These are phyloP conservation scores for Mesitornis unicolor DNA, from an alignment of 2,113 vertebrate species.

Conservation along the genomic window DNA sequence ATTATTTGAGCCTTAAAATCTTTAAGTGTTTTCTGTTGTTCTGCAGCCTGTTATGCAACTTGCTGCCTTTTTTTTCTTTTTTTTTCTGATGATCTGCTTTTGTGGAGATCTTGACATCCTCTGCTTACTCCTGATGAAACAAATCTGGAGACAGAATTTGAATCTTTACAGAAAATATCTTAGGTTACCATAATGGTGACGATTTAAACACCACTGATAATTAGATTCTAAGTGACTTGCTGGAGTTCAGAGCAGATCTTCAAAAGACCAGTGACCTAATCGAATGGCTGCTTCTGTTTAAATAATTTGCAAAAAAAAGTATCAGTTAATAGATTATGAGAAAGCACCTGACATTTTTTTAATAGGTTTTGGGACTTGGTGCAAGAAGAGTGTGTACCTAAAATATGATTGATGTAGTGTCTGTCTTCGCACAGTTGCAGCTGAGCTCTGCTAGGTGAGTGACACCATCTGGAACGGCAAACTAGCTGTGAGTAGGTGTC, in stretches of 20 bases:
- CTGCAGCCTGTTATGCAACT: background rate
- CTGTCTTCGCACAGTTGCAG: background rate
- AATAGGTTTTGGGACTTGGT: background rate
- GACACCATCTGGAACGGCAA: background rate
- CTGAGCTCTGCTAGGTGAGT: background rate
- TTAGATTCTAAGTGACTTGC: background rate
- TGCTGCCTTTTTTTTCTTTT: background rate
- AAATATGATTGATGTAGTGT: background rate
- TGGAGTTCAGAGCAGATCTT: background rate
- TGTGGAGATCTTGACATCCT: background rate
- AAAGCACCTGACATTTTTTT: background rate
- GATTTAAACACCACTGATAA: background rate
- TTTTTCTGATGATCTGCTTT: background rate
- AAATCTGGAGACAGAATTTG: constrained; percentile 22
- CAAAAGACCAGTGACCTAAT: background rate
- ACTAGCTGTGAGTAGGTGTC: background rate
- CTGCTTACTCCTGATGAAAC: background rate
- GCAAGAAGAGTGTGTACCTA: background rate
- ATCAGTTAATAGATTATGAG: background rate
- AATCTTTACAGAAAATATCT: background rate
- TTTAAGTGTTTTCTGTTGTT: constrained; percentile 36
- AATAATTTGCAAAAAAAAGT: background rate
- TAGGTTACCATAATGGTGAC: background rate
- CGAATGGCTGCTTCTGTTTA: background rate
- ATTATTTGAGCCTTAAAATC: constrained; percentile 14